Evolutionary conservation across 2,113 vertebrate species (phyloP), one percentile per base, ranked within the genome.

Genomic region (Mustela nigripes): DNA sequence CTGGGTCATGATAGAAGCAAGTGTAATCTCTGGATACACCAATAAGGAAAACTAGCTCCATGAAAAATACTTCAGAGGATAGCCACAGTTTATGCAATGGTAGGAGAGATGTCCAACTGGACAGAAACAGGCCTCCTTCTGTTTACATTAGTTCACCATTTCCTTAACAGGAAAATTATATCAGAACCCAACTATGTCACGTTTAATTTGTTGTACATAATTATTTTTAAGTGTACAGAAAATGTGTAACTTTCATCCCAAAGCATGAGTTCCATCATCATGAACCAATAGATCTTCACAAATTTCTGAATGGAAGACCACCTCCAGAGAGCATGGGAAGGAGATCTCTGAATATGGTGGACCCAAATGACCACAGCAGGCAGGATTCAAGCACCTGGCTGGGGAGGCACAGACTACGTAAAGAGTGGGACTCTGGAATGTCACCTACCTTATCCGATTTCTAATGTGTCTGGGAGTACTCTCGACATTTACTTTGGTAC

Each of bases 261-360:
- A 86, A 62, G 7, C 28, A 78, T 48, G 24, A 56, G 71, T 67
- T 91, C 14, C 12, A 7, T 74, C 28, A 42, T n/a, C 62, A n/a
- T 42, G 3, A 60, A 36, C 15, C 39, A 67, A 73, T 60, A 80
- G 4, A 53, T 24, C 12, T 15, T 79, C 63, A 42, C 8, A 42
- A 73, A 62, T 83, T 95, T 96, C 73, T 95, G 36, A 94, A 87
- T 50, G 50, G 63, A 96, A 48, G n/a, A 36, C 93, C n/a, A 14
- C 80, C 36, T 96, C 22, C 36, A 82, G 33, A 65, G 4, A 42
- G 7, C 62, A 33, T 36, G 31, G 14, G 39, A 87, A 39, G 26
- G 22, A 63, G 7, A 7, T 26, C 24, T 31, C 31, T 67, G 81
- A 56, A 65, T 24, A 65, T 21, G 33, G 24, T 42, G 1, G 67